These are phyloP conservation scores for Xestoiulus laeticollis DNA, from an alignment of 2,888 invertebrate genomes.

Conservation along the genomic window DNA sequence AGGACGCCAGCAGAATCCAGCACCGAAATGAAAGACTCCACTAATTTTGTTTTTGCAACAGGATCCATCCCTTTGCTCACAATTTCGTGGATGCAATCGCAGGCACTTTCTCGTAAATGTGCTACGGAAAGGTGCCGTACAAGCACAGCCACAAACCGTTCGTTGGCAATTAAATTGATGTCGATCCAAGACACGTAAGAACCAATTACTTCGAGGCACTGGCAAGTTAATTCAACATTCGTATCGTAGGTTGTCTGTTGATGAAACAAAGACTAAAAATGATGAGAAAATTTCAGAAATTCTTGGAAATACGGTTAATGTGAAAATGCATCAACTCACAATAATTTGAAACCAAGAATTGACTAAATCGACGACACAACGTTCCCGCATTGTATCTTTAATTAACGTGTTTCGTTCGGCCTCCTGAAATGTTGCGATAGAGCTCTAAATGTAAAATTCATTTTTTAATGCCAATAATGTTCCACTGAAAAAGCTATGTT, in stretches of 20 bases:
- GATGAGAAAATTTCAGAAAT: not conserved
- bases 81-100: constrained; percentile 68
- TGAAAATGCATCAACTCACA: constrained; percentile 66
- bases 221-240: constrained; percentile 63
- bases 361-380: constrained; percentile 67
- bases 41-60: constrained; percentile 67
- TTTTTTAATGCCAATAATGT: not conserved
- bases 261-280: constrained; percentile 10
- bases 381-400: constrained; percentile 69
- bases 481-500: not conserved
- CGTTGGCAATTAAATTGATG: constrained; percentile 69
- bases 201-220: constrained; percentile 68
- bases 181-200: constrained; percentile 71
- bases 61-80: constrained; percentile 71
- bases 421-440: constrained; percentile 61
- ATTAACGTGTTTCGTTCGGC: constrained; percentile 67
- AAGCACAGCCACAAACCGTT: constrained; percentile 67
- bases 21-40: constrained; percentile 66
- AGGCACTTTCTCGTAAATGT: constrained; percentile 66
- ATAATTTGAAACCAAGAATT: constrained; percentile 69
- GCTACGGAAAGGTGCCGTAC: constrained; percentile 64
- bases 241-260: constrained; percentile 65
- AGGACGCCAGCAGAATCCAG: constrained; percentile 65
- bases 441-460: constrained; percentile 47
- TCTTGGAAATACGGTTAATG: not conserved